phyloP scores from a whole-genome alignment of 2,888 invertebrate species.

The Cistogaster globosa region DNA sequence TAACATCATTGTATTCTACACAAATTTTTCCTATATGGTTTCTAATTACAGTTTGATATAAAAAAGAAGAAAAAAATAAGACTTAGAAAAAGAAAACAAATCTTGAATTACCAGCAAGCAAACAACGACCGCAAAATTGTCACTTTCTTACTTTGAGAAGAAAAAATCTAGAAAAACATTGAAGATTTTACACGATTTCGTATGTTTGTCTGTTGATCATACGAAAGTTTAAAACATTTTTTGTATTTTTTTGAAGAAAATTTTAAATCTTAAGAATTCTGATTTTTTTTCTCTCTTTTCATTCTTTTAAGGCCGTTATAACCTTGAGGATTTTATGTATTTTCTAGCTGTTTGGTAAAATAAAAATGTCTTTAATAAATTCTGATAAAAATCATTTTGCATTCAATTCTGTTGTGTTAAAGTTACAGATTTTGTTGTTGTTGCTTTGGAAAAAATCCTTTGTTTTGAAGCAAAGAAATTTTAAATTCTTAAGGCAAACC shows the following conservation, averaged over 20 bases:
- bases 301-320: constrained; percentile 27
- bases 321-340: constrained; percentile 45
- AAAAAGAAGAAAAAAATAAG: constrained; percentile 12
- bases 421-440: background rate
- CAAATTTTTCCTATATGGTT: constrained; percentile 58
- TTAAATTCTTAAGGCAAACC: constrained; percentile 19
- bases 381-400: constrained; percentile 40
- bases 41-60: constrained; percentile 65
- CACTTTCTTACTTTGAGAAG: constrained; percentile 58
- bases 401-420: constrained; percentile 17
- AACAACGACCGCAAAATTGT: constrained; percentile 65
- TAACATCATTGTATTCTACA: constrained; percentile 24
- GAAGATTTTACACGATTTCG: background rate
- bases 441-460: background rate
- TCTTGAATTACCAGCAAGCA: constrained; percentile 46
- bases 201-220: background rate
- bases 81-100: constrained; percentile 20
- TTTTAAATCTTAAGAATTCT: constrained; percentile 15
- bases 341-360: constrained; percentile 10
- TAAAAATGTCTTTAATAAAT: constrained; percentile 12
- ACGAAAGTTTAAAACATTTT: constrained; percentile 4
- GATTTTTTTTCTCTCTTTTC: background rate
- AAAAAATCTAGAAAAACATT: constrained; percentile 25
- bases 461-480: constrained; percentile 1
- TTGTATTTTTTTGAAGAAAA: constrained; percentile 5